Conservation (phyloP, 2,113 vertebrate species). For the Larimichthys crocea region DNA sequence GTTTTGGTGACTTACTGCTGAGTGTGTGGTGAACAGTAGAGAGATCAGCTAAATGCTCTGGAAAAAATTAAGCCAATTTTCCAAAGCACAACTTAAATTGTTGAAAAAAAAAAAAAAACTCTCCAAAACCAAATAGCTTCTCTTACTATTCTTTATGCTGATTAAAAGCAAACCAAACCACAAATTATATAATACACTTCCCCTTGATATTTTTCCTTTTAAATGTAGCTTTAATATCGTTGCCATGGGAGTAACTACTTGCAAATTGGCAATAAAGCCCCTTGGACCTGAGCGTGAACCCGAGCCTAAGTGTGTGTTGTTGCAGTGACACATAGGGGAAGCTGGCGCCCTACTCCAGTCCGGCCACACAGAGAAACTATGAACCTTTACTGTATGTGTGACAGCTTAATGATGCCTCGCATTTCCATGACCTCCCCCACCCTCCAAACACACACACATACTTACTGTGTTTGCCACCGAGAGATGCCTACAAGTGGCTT, state of each 20-base stretch:
- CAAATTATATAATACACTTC: conserved; percentile 52
- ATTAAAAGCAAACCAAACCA: conserved; percentile 64
- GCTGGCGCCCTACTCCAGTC: conserved; percentile 40
- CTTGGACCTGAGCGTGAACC: conserved; percentile 56
- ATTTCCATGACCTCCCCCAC: conserved; percentile 72
- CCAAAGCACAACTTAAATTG: conserved; percentile 54
- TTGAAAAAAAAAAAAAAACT: conserved; percentile 38
- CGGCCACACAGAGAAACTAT: conserved; percentile 51
- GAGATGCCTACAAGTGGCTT: conserved; percentile 59
- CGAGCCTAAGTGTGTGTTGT: conserved; percentile 62
- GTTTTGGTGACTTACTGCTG: conserved; percentile 69
- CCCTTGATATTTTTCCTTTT: conserved; percentile 45
- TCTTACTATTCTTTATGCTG: conserved; percentile 54
- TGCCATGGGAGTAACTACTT: conserved; percentile 34
- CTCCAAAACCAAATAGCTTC: conserved; percentile 37
- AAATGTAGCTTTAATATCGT: conserved; percentile 37
- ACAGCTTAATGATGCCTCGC: conserved; percentile 76
- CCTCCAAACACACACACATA: conserved; percentile 54
- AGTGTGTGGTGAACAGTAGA: conserved; percentile 55
- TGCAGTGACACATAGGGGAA: conserved; percentile 72
- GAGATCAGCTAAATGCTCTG: conserved; percentile 58
- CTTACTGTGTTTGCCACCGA: conserved; percentile 26
- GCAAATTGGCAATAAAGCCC: conserved; percentile 53
- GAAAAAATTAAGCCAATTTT: conserved; percentile 64
- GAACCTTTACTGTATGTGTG: conserved; percentile 64